Base-by-base conservation (phyloP, 1,140 invertebrate species). In the Scaptomyza pallida region DNA sequence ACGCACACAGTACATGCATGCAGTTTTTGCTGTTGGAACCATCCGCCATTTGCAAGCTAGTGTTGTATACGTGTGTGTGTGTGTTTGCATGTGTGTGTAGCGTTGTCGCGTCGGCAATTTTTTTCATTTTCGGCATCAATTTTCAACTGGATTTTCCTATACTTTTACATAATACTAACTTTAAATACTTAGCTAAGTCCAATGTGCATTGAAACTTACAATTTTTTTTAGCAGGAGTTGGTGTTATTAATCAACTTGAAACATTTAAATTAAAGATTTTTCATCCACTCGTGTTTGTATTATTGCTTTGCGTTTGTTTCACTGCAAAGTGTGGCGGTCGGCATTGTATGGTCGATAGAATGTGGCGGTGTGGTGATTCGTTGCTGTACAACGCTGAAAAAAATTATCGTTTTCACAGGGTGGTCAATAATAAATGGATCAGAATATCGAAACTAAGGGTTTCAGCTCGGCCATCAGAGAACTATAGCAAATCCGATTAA, bases 21-120 rank as follows among this genome's bases (percentile, higher is more conserved):
- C 82, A 86, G 65, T 78, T 78, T 65, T 85, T 72, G 72, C 67
- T 72, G 78, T 71, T 67, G 45, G 69, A 62, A 78, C 82, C 78
- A 86, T 86, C 82, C 82, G 82, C 82, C 82, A 86, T 86, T 86
- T 86, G 82, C 82, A 86, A 86, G 82, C 78, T 54, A 81, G 56
- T 68, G 19, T 69, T 56, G 48, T 48, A 67, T 61, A 72, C 40
- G 62, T 81, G 54, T 72, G 50, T 56, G 45, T 67, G 72, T 77
- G 63, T n/a, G n/a, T n/a, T 15, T 62, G 67, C 19, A 40, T 51
- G 55, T 85, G 62, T 70, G 60, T 37, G 74, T 56, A 69, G 56
- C 78, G 71, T 88, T 88, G 74, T 78, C 82, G 75, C 67, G 82
- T 78, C 82, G 74, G 63, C 82, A 86, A 75, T 37, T 57, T 78